A percentile compares a stretch with the other conserved stretches of the same genome.
These are phyloP conservation scores for Trichogramma pretiosum DNA, from an alignment of 1,140 invertebrate species.

Conservation along the genomic window DNA sequence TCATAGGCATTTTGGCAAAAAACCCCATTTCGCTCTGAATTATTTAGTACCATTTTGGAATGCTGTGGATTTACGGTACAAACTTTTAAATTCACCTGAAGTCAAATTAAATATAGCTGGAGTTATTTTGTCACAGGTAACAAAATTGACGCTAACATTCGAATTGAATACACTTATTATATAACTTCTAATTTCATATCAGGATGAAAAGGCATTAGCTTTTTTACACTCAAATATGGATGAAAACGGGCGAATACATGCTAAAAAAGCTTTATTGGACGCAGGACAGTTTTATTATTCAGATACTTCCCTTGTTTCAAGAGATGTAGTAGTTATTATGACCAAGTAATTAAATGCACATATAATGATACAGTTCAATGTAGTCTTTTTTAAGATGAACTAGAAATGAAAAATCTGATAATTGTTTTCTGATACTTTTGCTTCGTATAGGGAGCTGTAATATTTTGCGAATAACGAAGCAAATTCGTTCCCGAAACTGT, in stretches of 20 bases:
- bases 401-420: no score
- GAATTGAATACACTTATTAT: no score
- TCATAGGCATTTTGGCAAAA: slow-evolving; percentile 7
- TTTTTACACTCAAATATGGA: slow-evolving; percentile 13
- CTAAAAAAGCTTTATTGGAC: slow-evolving; percentile 3
- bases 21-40: slow-evolving; percentile 8
- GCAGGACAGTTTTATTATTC: slow-evolving; percentile 10
- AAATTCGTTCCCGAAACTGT: no score
- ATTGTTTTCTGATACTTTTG: no score
- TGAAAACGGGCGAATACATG: slow-evolving; percentile 6
- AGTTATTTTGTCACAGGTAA: slow-evolving; percentile 15
- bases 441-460: no score
- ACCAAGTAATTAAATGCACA: no score
- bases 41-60: slow-evolving; percentile 23
- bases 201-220: slow-evolving; percentile 15
- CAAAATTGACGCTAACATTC: no score
- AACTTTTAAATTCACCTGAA: slow-evolving; percentile 16
- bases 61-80: slow-evolving; percentile 20
- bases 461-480: no score
- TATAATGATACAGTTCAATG: no score
- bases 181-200: background rate
- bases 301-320: background rate
- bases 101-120: slow-evolving; percentile 20
- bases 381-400: no score
- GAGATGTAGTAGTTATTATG: slow-evolving; percentile 20